phyloP scores from a whole-genome alignment of 2,888 invertebrate genomes.

The Melinaea marsaeus region DNA sequence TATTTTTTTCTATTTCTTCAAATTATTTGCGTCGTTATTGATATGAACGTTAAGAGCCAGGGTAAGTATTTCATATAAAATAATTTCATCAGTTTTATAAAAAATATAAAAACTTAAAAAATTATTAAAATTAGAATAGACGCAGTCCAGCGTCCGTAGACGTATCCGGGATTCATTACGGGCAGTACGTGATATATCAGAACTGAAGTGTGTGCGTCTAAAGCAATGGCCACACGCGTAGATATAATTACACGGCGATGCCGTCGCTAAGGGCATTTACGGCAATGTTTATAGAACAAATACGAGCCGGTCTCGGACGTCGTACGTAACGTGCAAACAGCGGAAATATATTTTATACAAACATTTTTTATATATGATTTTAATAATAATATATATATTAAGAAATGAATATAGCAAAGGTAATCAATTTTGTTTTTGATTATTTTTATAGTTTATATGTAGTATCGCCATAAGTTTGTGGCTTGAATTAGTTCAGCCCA shows the following conservation, averaged over 20 bases:
- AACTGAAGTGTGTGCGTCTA: constrained; percentile 9
- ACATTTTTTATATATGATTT: not conserved
- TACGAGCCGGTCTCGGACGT: constrained; percentile 26
- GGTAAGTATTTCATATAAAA: too few relatives aligned
- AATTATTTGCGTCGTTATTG: too few relatives aligned
- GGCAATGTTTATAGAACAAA: constrained; percentile 37
- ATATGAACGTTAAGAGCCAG: too few relatives aligned
- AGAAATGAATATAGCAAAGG: not conserved
- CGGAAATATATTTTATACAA: constrained; percentile 11
- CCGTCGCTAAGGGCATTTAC: constrained; percentile 34
- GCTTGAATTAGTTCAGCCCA: constrained; percentile 15
- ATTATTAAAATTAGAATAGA: too few relatives aligned
- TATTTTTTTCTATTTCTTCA: not conserved
- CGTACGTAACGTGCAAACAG: constrained; percentile 11
- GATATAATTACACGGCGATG: constrained; percentile 35
- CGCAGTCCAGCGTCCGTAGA: constrained; percentile 1
- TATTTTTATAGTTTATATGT: not conserved
- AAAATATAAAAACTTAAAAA: too few relatives aligned
- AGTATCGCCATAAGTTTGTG: not conserved
- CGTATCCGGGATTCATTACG: not conserved
- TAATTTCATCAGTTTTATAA: not conserved
- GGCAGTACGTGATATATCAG: constrained; percentile 11
- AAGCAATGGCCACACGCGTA: constrained; percentile 37
- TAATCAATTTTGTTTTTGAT: too few relatives aligned
- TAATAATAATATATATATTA: not conserved